These are phyloP conservation scores for Xylocampa areola DNA, from an alignment of 2,888 invertebrate species.

Conservation along the genomic window DNA sequence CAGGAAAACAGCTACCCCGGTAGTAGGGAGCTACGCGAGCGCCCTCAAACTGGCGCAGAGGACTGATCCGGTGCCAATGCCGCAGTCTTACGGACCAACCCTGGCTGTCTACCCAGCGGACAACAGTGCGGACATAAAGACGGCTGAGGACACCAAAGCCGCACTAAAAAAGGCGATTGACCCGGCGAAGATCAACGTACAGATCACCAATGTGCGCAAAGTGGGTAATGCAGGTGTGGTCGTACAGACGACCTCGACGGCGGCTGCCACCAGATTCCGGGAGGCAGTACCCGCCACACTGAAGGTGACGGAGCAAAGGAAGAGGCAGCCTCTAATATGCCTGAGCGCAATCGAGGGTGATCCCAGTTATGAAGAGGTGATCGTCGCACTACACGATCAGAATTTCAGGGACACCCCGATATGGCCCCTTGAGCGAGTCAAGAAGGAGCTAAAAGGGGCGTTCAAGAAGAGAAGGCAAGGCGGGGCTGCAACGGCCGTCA, in stretches of 20 bases:
- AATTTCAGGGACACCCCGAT: not conserved
- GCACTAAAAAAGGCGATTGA: not conserved
- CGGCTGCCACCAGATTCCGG: not conserved
- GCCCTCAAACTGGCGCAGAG: too few species aligned
- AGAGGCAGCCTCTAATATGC: not conserved
- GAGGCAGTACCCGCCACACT: not conserved
- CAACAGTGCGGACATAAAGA: accelerated
- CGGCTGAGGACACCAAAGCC: conserved; percentile 16
- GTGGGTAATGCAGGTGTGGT: too few species aligned
- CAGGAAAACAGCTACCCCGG: too few species aligned
- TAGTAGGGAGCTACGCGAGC: too few species aligned
- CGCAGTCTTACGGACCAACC: too few species aligned
- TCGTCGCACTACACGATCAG: accelerated
- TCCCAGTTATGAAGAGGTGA: accelerated
- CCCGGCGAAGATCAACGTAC: conserved; percentile 18
- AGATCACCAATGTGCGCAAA: not conserved
- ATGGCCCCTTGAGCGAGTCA: not conserved
- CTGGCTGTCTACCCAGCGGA: conserved; percentile 1
- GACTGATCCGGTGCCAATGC: too few species aligned
- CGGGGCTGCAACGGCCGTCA: too few species aligned
- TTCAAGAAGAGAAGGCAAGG: not conserved
- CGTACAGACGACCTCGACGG: not conserved
- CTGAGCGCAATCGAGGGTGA: not conserved
- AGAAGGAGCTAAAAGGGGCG: not conserved
- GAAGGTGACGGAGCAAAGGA: accelerated